Conservation (phyloP, 2,888 invertebrate genomes). For the Tuberolachnus salignus region DNA sequence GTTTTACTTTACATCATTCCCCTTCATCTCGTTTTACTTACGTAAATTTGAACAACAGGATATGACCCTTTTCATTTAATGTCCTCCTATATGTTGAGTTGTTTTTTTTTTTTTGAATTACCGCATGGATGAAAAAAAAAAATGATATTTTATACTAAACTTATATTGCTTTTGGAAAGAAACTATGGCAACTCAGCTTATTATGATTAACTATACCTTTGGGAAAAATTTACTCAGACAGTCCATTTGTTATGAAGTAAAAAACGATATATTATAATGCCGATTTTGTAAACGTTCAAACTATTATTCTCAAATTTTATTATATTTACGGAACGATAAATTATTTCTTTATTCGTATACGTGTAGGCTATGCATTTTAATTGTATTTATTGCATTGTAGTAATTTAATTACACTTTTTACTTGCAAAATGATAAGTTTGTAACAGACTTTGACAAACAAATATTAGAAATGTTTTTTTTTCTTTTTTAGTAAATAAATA, state of each 20-base stretch:
- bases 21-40: constrained; percentile 39
- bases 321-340: background rate
- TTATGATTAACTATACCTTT: constrained; percentile 33
- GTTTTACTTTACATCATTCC: constrained; percentile 38
- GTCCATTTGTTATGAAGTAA: constrained; percentile 22
- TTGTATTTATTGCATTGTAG: too few species aligned
- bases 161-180: background rate
- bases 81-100: constrained; percentile 15
- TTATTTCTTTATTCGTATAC: background rate
- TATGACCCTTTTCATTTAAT: constrained; percentile 41
- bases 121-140: constrained; percentile 23
- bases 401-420: too few species aligned
- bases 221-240: constrained; percentile 28
- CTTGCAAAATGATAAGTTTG: too few species aligned
- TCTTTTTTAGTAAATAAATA: too few species aligned
- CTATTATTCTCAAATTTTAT: background rate
- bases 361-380: too few species aligned
- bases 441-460: too few species aligned
- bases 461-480: too few species aligned
- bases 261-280: too few species aligned
- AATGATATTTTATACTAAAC: constrained; percentile 15
- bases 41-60: constrained; percentile 41
- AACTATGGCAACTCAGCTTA: background rate
- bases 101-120: background rate
- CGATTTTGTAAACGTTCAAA: constrained; percentile 2